Base-by-base conservation (phyloP, 1,140 invertebrate species). In the Lepidurus apus region DNA sequence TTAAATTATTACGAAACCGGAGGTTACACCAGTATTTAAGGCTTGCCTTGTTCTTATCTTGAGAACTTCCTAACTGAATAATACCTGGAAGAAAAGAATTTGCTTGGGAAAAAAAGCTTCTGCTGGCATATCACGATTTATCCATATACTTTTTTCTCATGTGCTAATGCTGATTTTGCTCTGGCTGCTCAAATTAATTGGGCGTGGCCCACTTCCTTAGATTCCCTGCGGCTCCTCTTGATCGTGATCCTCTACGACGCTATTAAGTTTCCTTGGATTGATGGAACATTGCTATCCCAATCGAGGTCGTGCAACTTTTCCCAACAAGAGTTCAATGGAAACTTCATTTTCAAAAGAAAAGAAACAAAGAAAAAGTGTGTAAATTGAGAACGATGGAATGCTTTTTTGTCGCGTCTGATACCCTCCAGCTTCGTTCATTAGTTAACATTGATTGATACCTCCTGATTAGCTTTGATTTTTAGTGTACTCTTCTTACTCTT, bases 111-210 rank as follows among this genome's bases (percentile, higher is more conserved):
- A 65, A 21, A 65, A 65, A 65, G 17, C 21, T 65, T 65, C 21
- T n/a, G 7, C 17, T 65, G 53, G 21, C 17, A 13, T n/a, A 17
- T 9, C n/a, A 34, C 34, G 4, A 2, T 4, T 34, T 34, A 34
- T 34, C 3, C 34, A 3, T 65, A 21, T n/a, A 65, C 53, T 65
- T 13, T 65, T 65, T 65, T 65, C 53, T 17, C 53, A 17, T 65
- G 13, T 65, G 17, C 4, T 21, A 65, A 65, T 65, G 53, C 53
- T 65, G 53, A 65, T 65, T 13, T n/a, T 65, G 53, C 9, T 17
- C 53, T 65, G 53, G 53, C 53, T 65, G 17, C 53, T 65, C 53
- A 65, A 65, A 65, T 65, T 65, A 65, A 65, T 65, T 65, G 53
- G 53, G 53, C 53, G 53, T 65, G 53, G 53, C 53, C 53, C 53